Percentiles rank a stretch among this genome's conserved stretches.
These are phyloP conservation scores for Parnassius mnemosyne DNA, from an alignment of 2,888 invertebrate genomes.

Conservation along the genomic window DNA sequence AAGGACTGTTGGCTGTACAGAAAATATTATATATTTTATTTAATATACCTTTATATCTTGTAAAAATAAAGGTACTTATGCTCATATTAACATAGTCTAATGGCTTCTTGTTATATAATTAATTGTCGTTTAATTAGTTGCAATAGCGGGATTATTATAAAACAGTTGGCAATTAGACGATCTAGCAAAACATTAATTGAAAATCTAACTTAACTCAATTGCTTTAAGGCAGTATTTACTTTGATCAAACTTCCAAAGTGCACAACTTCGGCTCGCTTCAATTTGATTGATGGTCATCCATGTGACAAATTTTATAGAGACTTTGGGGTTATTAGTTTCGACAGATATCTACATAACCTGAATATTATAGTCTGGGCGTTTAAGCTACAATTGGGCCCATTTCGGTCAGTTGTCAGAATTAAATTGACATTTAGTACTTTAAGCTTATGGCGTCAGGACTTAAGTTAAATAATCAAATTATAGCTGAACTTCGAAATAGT, in stretches of 20 bases:
- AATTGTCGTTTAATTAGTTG: constrained; percentile 2
- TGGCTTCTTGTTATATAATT: background rate
- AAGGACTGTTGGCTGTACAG: no score
- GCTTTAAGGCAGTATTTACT: constrained; percentile 14
- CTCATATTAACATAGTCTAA: no score
- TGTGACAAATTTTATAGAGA: constrained; percentile 49
- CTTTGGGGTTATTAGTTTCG: constrained; percentile 41
- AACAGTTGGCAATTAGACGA: constrained; percentile 2
- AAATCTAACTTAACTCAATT: constrained; percentile 15
- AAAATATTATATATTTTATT: no score
- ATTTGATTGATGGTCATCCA: constrained; percentile 50
- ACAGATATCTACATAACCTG: constrained; percentile 32
- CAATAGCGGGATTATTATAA: constrained; percentile 5
- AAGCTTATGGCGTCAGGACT: background rate
- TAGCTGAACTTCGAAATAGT: no score
- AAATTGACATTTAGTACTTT: constrained; percentile 5
- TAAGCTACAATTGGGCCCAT: constrained; percentile 17
- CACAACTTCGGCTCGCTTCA: constrained; percentile 39
- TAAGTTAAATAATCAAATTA: no score
- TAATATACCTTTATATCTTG: no score
- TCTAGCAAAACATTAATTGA: constrained; percentile 5
- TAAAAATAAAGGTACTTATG: no score
- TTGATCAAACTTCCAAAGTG: constrained; percentile 23
- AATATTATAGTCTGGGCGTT: constrained; percentile 25
- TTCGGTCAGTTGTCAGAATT: constrained; percentile 9